A percentile compares a stretch with the other conserved stretches of the same genome.
Evolutionary conservation across 2,113 vertebrate genomes (phyloP).

Genomic region (Hepsetus odoe): DNA sequence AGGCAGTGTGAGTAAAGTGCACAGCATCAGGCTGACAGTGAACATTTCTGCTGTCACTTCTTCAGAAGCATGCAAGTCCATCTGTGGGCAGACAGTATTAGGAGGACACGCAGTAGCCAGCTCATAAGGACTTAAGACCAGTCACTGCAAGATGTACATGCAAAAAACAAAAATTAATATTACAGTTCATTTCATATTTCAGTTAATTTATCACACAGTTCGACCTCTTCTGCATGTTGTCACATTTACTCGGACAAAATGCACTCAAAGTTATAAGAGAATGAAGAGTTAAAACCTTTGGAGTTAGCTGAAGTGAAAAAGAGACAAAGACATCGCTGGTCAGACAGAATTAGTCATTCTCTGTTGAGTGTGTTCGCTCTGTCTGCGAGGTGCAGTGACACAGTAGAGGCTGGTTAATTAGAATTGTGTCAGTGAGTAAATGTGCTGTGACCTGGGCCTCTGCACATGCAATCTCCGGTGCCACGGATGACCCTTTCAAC

Average conservation of each 20-base stretch:
- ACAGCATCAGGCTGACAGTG: constrained; percentile 83
- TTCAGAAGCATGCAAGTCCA: constrained; percentile 86
- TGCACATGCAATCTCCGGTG: constrained; percentile 33
- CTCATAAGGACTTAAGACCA: constrained; percentile 42
- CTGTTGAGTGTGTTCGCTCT: constrained; percentile 60
- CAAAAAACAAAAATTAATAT: constrained; percentile 10
- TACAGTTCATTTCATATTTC: too few relatives aligned
- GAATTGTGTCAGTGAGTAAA: constrained; percentile 86
- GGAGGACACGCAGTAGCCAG: constrained; percentile 79
- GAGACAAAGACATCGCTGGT: constrained; percentile 18
- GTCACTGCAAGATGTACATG: too few relatives aligned
- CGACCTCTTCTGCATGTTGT: not conserved
- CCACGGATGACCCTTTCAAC: constrained; percentile 54
- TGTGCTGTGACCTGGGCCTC: constrained; percentile 79
- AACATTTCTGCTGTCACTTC: constrained; percentile 84
- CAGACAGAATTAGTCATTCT: constrained; percentile 74
- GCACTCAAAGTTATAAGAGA: not conserved
- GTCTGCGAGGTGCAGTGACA: constrained; percentile 83
- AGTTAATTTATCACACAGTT: not conserved
- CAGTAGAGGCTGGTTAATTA: constrained; percentile 85
- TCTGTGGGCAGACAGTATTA: constrained; percentile 68
- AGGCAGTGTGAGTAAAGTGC: constrained; percentile 72
- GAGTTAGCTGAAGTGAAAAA: constrained; percentile 3
- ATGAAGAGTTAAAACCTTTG: constrained; percentile 6
- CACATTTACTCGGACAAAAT: not conserved